phyloP scores from a whole-genome alignment of 2,113 vertebrate species.

The Emydocephalus ijimae region DNA sequence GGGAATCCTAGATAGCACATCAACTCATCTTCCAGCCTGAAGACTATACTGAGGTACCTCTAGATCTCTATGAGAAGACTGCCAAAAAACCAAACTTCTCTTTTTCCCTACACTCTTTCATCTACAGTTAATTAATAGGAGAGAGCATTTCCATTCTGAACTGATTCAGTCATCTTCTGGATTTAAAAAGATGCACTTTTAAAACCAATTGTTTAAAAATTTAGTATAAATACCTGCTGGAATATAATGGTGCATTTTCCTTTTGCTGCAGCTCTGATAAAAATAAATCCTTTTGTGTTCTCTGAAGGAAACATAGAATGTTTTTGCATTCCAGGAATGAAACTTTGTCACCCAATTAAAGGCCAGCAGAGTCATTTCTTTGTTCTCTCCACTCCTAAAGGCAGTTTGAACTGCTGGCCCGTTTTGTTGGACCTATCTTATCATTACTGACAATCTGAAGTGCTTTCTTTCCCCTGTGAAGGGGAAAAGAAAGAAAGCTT shows the following conservation, averaged over 20 bases:
- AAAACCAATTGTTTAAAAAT: slow-evolving; percentile 10
- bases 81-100: neutral
- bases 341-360: slow-evolving; percentile 52
- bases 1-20: neutral
- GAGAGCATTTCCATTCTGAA: neutral
- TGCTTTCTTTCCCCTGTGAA: slow-evolving; percentile 39
- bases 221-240: slow-evolving; percentile 13
- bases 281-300: slow-evolving; percentile 48
- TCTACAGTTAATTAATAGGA: neutral
- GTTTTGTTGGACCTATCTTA: slow-evolving; percentile 57
- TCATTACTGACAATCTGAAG: slow-evolving; percentile 46
- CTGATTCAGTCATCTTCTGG: neutral
- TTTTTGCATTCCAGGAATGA: slow-evolving; percentile 61
- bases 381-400: slow-evolving; percentile 35
- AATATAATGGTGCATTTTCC: slow-evolving; percentile 14
- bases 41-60: neutral
- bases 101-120: neutral
- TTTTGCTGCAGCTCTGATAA: slow-evolving; percentile 28
- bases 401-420: slow-evolving; percentile 60
- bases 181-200: neutral
- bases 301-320: neutral
- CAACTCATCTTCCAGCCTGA: neutral
- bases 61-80: neutral
- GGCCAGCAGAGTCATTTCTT: slow-evolving; percentile 62
- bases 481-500: slow-evolving; percentile 46